These are phyloP conservation scores for Urocyon cinereoargenteus DNA, from an alignment of 2,797 vertebrate genomes.

Conservation along the genomic window DNA sequence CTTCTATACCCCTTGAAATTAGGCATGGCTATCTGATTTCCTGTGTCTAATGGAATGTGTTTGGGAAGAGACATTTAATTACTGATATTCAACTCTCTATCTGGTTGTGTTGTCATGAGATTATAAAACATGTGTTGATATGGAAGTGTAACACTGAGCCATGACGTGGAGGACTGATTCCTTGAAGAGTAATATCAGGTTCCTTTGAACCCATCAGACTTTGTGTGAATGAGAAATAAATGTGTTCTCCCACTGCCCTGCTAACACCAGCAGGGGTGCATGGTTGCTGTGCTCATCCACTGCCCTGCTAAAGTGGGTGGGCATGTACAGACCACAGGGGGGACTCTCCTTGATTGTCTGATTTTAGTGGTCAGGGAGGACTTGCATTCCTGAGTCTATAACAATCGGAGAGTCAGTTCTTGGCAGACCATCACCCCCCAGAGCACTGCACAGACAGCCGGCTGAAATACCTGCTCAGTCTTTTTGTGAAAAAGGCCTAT, in stretches of 20 bases:
- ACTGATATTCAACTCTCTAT: not conserved
- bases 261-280: not conserved
- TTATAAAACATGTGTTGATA: not conserved
- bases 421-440: not conserved
- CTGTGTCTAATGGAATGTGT: not conserved
- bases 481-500: not conserved
- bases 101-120: not conserved
- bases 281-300: not conserved
- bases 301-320: not conserved
- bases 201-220: not conserved
- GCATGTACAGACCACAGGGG: not conserved
- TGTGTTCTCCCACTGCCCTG: not conserved
- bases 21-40: not conserved
- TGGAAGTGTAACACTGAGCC: not conserved
- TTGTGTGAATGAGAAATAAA: not conserved
- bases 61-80: not conserved
- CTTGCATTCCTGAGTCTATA: not conserved
- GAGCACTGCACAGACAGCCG: not conserved
- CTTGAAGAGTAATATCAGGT: not conserved
- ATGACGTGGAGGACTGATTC: not conserved
- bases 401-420: not conserved
- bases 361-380: not conserved
- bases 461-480: not conserved
- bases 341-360: not conserved
- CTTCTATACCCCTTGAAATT: not conserved